Evolutionary conservation across 2,113 vertebrate genomes (phyloP), one percentile per base, ranked within the genome.

Genomic region (Tragelaphus buxtoni): DNA sequence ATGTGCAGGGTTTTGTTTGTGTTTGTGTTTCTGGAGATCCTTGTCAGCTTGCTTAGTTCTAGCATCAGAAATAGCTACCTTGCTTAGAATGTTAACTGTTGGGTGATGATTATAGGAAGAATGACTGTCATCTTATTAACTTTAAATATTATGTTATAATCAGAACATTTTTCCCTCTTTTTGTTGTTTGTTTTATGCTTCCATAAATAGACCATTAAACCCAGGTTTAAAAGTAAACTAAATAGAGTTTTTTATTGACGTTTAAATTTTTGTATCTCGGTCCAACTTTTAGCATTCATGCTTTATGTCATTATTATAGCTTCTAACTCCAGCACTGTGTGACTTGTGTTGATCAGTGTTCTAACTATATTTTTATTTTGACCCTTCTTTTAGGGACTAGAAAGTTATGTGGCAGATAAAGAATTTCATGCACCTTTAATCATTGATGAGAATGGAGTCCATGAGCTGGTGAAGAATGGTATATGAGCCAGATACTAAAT

Each of bases 391-490:
- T 80, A 99, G 99, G 99, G 99, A 1, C 98, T 99, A 95, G 99
- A 99, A 90, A 96, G 98, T 63, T 97, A 99, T 0, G 99, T 99
- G 98, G 99, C 98, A 45, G 99, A 98, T 72, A 98, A 91, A 79
- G 99, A 99, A 94, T 99, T 99, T 76, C 99, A 98, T 0, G 97
- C 99, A 0, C 99, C 99, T 2, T 97, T 99, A 97, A 98, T 99
- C 92, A 99, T 99, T 0, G 99, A 99, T 0, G 98, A 99, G 96
- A 98, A 84, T 0, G 99, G 99, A 49, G 98, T 99, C 97, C 99
- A 99, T 0, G 99, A 99, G 98, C 97, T 99, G 97, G 99, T 99
- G 98, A 99, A 99, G 98, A 99, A 99, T 0, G 99, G 99, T 18
- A 45, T 99, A 90, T 99, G 96, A 99, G 82, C 0, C 2, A 56